Evolutionary conservation across 2,888 invertebrate species (phyloP), one percentile per base, ranked within the genome.

Genomic region (Callinectes sapidus): DNA sequence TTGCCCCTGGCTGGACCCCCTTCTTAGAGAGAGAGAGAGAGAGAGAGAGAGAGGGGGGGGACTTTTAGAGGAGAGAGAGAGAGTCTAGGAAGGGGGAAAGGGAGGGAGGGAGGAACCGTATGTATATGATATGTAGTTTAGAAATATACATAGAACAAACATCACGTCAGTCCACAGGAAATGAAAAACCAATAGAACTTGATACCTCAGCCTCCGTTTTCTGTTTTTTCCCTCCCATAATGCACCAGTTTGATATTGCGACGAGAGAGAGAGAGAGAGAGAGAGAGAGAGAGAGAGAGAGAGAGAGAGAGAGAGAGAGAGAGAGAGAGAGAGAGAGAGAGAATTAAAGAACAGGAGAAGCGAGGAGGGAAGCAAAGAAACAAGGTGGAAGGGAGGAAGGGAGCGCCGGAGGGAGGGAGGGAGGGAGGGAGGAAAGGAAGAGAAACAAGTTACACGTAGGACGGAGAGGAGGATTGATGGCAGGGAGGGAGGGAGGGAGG

Each of bases 401-500:
- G 87, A 54, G 28, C 23, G 87, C 87, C 23, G 86, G 77, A 28
- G 28, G 23, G 10, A 6, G 77, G 23, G 23, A 28, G 71, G 3
- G 2, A 86, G 87, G 87, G 42, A 48, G 8, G n/a, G 16, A 55
- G 89, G 89, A 18, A 48, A 48, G 28, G 54, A 28, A 87, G n/a
- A 48, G 87, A 54, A 87, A 28, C 48, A 42, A 42, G 48, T 54
- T 87, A 54, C 87, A 54, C n/a, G 48, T 32, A 42, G 42, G 87
- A 48, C 48, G 48, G n/a, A 87, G 87, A 87, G 28, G 87, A 42
- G 87, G 54, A 54, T 54, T 87, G 48, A 48, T 87, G 87, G 48
- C 39, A 89, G 39, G 66, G 35, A 89, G 39, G 61, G 89, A 66
- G 5, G 39, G 89, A 66, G 5, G 39, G 39, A 39, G 39, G 39